Evolutionary conservation across 2,113 vertebrate species (phyloP), one percentile per base, ranked within the genome.

Genomic region (Ptychochromis oligacanthus): DNA sequence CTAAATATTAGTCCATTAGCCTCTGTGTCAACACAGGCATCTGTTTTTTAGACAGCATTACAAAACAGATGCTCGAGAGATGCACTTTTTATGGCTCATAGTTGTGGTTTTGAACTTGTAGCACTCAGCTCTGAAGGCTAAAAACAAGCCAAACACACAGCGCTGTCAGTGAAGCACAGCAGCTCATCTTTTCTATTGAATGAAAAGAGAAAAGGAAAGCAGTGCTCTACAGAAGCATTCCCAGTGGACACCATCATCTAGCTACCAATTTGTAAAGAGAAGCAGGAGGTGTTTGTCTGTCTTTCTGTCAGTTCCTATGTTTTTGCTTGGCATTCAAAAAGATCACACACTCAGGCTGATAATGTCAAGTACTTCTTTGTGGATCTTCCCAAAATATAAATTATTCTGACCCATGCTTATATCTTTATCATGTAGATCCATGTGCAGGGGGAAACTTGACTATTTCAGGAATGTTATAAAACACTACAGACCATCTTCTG

Each of bases 211-310:
- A 75, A 70, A 77, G 64, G 58, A 82, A 83, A 77, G 83, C 61
- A 38, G 40, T 13, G 70, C 80, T 86, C 64, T 20, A 36, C 82
- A 79, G 79, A 90, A 74, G 60, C 55, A 83, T 76, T 92, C 89
- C 89, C 89, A 80, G 82, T 6, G 90, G 93, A 91, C 88, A 14
- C 46, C n/a, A 78, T 83, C 65, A 54, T 85, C 80, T 15, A 59
- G 86, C 79, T 85, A 78, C 87, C 88, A 91, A 89, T 91, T 92
- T 91, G 88, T 91, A 77, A 79, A 84, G 70, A 86, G 70, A 59
- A 17, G 59, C 28, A 89, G 26, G 59, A 79, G 70, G 31, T 43
- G 82, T 87, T 81, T 87, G 87, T 87, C 74, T 82, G 34, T 75
- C 58, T 83, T 36, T 79, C 74, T 83, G 76, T 72, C 67, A 72